A percentile compares a stretch with the other conserved stretches of the same genome.
These are phyloP conservation scores for Lampropteryx suffumata DNA, from an alignment of 2,888 invertebrate species.

Conservation along the genomic window DNA sequence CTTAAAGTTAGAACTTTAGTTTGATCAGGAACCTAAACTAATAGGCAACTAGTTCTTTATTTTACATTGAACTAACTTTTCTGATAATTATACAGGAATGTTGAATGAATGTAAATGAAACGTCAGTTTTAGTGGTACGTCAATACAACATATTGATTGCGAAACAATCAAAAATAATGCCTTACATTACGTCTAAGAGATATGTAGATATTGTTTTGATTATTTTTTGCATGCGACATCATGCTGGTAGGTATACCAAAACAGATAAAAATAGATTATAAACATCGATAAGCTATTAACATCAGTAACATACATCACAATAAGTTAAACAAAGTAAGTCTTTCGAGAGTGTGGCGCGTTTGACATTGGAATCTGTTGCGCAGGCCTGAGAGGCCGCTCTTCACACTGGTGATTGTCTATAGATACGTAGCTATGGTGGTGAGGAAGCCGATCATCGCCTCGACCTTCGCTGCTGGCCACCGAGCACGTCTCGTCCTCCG, in stretches of 20 bases:
- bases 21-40: slow-evolving; percentile 69
- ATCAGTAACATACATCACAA: slow-evolving; percentile 42
- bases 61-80: slow-evolving; percentile 17
- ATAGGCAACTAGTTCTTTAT: slow-evolving; percentile 26
- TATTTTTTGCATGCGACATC: slow-evolving; percentile 7
- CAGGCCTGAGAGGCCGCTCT: slow-evolving; percentile 74
- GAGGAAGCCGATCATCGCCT: slow-evolving; percentile 76
- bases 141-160: slow-evolving; percentile 4
- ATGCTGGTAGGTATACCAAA: slow-evolving; percentile 28
- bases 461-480: slow-evolving; percentile 82
- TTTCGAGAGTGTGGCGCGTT: slow-evolving; percentile 75
- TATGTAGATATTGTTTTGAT: slow-evolving; percentile 20
- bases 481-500: slow-evolving; percentile 85
- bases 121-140: slow-evolving; percentile 5
- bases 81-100: slow-evolving; percentile 48
- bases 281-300: slow-evolving; percentile 41
- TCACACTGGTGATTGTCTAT: slow-evolving; percentile 80
- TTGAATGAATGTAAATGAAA: slow-evolving; percentile 16
- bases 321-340: slow-evolving; percentile 77
- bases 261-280: slow-evolving; percentile 24
- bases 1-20: slow-evolving; percentile 44
- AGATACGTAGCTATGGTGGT: slow-evolving; percentile 83
- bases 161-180: slow-evolving; percentile 13
- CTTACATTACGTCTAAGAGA: slow-evolving; percentile 16
- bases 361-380: slow-evolving; percentile 77